Evolutionary conservation across 2,797 vertebrate species (phyloP), one percentile per base, ranked within the genome.

Genomic region (Enteromius treurensis): DNA sequence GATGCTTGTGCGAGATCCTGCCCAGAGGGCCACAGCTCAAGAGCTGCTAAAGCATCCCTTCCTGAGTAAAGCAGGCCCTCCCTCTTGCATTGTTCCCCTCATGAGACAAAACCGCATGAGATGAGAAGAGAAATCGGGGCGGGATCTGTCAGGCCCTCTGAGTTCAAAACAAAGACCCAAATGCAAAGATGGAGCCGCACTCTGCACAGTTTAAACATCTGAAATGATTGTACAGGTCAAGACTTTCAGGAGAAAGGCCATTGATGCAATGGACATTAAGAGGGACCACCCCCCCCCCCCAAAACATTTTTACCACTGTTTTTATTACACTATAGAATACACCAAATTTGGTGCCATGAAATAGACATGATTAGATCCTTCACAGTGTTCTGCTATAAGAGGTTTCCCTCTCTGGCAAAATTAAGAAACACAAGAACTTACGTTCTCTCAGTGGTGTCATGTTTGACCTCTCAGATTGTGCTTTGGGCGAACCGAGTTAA

Each of bases 21-120:
- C 93, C 40, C 96, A 97, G 90, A 92, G 97, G 76, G 97, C 96
- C 87, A 90, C 95, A 0, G 97, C 97, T 6, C 94, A 89, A 0
- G 97, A 98, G 91, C 95, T 99, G 19, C 93, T 98, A 86, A 96
- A 96, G 86, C 97, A 98, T 88, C 96, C 97, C 0, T 98, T 97
- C 91, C 92, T 98, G 84, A 85, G 92, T 15, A 97, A 97, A 91
- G 96, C 96, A 0, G 97, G 96, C 0, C 96, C 95, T 0, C 97
- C 97, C 0, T 95, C 97, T 81, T 96, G 96, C 94, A 98, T 99
- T n/a, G 95, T 98, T 74, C 97, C 97, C 6, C 94, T 98, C 86
- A 98, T 99, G 97, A 94, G 97, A 62, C 97, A 97, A 90, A 96
- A 99, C 90, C 91, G 97, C 79, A 94, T 96, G 91, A 96, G 95